These are phyloP conservation scores for Spodoptera exigua DNA, from an alignment of 2,888 invertebrate genomes.

Conservation along the genomic window DNA sequence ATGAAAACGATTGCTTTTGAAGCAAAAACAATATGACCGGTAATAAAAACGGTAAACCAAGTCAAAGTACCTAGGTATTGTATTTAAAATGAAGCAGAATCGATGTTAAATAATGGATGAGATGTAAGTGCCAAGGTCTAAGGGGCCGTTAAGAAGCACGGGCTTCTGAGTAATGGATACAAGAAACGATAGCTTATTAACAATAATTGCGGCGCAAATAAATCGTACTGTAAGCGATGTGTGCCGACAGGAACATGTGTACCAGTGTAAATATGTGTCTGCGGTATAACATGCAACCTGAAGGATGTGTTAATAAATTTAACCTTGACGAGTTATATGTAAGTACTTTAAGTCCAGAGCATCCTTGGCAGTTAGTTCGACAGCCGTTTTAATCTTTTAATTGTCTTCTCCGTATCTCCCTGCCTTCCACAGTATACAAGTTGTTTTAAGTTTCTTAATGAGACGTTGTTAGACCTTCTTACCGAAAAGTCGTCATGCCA, in stretches of 20 bases:
- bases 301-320: background rate
- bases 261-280: conserved; percentile 4
- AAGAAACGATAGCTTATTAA: conserved; percentile 44
- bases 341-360: too few species aligned
- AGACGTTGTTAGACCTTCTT: too few species aligned
- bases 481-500: too few species aligned
- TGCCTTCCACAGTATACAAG: too few species aligned
- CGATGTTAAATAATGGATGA: conserved; percentile 62
- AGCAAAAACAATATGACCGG: conserved; percentile 22
- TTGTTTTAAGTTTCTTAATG: too few species aligned
- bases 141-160: conserved; percentile 31
- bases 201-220: conserved; percentile 31
- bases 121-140: conserved; percentile 48
- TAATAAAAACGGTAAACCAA: conserved; percentile 15
- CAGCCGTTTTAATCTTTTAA: too few species aligned
- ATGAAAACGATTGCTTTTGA: conserved; percentile 12
- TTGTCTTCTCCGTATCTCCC: too few species aligned
- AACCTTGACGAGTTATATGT: too few species aligned
- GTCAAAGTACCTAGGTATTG: conserved; percentile 31
- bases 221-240: conserved; percentile 14
- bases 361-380: too few species aligned
- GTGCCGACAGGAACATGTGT: conserved; percentile 16
- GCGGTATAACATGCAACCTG: conserved; percentile 1
- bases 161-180: conserved; percentile 50
- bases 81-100: conserved; percentile 45